Base-by-base conservation (phyloP, 1,140 invertebrate species). In the Cyphomyrmex costatus region DNA sequence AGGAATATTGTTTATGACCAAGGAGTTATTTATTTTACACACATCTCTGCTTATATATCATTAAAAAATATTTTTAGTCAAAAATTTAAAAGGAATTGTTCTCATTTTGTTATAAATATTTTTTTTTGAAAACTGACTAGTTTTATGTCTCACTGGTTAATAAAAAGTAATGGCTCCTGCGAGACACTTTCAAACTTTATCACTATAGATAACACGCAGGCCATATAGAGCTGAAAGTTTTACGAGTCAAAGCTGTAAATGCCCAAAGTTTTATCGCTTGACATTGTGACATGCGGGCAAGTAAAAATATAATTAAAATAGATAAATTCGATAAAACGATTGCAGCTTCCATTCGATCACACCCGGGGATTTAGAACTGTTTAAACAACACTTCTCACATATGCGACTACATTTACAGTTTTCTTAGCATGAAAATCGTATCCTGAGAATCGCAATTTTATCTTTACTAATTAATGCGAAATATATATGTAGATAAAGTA, bases 101-200 rank as follows among this genome's bases (percentile, higher is more conserved):
- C 6, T 33, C 71, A 36, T 16, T 60, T 42, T 0, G 19, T 49
- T 3, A 49, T 10, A 1, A 61, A 1, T 19, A 24, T 58, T 65
- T 30, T 65, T 49, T 68, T n/a, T 19, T 53, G 14, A 42, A 42
- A 10, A 42, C 36, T 42, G 36, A 51, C 16, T 14, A 30, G 27
- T 27, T 46, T 5, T 63, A n/a, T n/a, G 24, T 66, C n/a, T 21
- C 12, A 10, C 2, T 12, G n/a, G 24, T 77, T 46, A 76, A 42
- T 51, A 24, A 79, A 2, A 65, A 49, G 6, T n/a, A 78, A 24
- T 30, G 8, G 21, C 19, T 27, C 27, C 49, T 33, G 42, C 33
- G 76, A 46, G 60, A n/a, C 21, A 36, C 16, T 56, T 70, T 30
- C 19, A 61, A 61, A 74, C n/a, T 83, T 74, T 21, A 83, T 74